These are phyloP conservation scores for Sycophila texana DNA, from an alignment of 2,888 invertebrate species.

Conservation along the genomic window DNA sequence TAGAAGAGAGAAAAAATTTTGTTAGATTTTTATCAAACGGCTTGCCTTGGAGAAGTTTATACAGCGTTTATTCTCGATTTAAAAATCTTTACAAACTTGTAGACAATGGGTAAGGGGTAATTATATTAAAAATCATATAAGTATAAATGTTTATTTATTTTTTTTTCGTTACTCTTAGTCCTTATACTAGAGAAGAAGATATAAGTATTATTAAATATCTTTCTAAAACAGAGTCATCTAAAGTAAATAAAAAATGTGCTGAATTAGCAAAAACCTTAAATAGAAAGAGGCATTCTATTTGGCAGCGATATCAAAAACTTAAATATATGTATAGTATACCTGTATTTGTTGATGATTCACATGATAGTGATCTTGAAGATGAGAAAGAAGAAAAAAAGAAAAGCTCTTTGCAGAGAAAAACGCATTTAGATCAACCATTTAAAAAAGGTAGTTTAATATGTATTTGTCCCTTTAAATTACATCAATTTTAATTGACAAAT, in stretches of 20 bases:
- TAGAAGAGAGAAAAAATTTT: constrained; percentile 63
- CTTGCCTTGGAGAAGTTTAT: constrained; percentile 65
- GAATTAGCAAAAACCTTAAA: constrained; percentile 62
- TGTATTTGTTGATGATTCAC: neutral
- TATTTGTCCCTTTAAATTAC: neutral
- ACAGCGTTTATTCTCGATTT: constrained; percentile 66
- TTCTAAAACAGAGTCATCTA: constrained; percentile 37
- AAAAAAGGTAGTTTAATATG: neutral
- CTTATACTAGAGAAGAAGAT: constrained; percentile 63
- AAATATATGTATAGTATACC: constrained; percentile 41
- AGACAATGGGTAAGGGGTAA: constrained; percentile 44
- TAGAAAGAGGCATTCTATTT: constrained; percentile 62
- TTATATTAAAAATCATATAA: constrained; percentile 28
- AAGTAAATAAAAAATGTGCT: constrained; percentile 51
- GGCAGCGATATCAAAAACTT: constrained; percentile 59
- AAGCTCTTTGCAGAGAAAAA: too few species aligned
- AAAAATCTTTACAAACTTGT: constrained; percentile 56
- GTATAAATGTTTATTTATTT: constrained; percentile 10
- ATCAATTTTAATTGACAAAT: constrained; percentile 1
- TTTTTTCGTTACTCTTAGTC: constrained; percentile 40
- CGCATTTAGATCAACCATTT: neutral
- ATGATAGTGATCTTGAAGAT: constrained; percentile 14
- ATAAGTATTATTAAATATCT: constrained; percentile 61
- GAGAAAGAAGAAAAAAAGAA: neutral
- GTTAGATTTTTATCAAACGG: constrained; percentile 67